Base-by-base conservation (phyloP, 2,888 invertebrate genomes). In the Herminia tarsipennalis region DNA sequence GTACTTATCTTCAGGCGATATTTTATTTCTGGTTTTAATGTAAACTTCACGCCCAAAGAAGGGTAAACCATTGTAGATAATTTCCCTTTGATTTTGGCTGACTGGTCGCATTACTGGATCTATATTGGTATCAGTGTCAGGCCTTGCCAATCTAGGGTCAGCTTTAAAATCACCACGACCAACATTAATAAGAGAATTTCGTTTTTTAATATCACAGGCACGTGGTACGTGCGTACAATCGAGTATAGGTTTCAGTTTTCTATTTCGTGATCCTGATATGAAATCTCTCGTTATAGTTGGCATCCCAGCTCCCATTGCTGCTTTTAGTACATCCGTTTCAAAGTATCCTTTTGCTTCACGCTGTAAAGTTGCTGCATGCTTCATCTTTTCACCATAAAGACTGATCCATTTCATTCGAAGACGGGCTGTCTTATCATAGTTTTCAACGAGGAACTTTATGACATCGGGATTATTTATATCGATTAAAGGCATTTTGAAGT, bases 371-470 rank as follows among this genome's bases (percentile, higher is more conserved):
- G 80, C 76, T 2, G 81, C 73, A 8, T 70, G 10, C 33, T 69
- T 46, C 6, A 80, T 45, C 37, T 70, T 70, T 0, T 72, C 64
- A 16, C 43, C 53, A 35, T 78, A 45, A 6, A 58, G 16, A 2
- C 34, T 41, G 44, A 75, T 77, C 81, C 81, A 82, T 73, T 67
- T 73, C 70, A 79, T 65, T 2, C 79, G 74, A 24, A 81, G 72
- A 6, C 73, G 53, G 0, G 71, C 57, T 28, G 76, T 76, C 46
- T 76, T 82, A 2, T 81, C 79, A 57, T 80, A 79, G 30, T 18
- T 74, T 41, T 81, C 81, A n/a, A 71, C 29, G 8, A 81, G 70
- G 45, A 80, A 81, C 34, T 74, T 78, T 36, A 81, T 79, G 0
- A 73, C 24, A 16, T 67, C 73, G 0, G 81, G 80, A 20, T 77